Conservation (phyloP, 2,113 vertebrate species). For the Aviceda subcristata region DNA sequence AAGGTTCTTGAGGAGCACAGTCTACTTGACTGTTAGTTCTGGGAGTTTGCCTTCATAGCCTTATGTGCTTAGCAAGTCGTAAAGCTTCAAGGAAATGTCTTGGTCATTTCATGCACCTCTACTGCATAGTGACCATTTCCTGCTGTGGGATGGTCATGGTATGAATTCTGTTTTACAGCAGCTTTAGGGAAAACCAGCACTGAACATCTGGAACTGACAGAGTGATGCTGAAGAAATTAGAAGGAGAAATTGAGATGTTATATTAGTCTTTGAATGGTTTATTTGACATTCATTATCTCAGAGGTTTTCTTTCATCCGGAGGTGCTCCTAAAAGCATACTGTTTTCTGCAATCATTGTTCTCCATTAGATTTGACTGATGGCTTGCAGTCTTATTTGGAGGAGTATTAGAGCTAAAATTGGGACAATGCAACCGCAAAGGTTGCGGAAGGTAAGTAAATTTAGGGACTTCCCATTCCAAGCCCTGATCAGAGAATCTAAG, state of each 20-base stretch:
- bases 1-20: not conserved
- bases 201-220: not conserved
- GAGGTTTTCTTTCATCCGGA: not conserved
- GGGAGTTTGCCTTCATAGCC: not conserved
- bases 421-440: not conserved
- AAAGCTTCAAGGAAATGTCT: not conserved
- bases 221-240: not conserved
- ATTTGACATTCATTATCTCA: not conserved
- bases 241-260: not conserved
- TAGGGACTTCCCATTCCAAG: not conserved
- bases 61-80: not conserved
- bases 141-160: rapidly evolving
- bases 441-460: not conserved
- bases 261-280: not conserved
- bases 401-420: not conserved
- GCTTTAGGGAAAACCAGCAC: not conserved
- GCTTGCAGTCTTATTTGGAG: not conserved
- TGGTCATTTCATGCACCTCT: not conserved
- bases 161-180: not conserved
- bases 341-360: not conserved
- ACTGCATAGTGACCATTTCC: not conserved
- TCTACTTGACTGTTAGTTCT: not conserved
- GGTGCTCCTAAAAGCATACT: not conserved
- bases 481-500: not conserved
- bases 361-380: not conserved